Base-by-base conservation (phyloP, 2,797 vertebrate species). In the Rhadinocentrus ornatus region DNA sequence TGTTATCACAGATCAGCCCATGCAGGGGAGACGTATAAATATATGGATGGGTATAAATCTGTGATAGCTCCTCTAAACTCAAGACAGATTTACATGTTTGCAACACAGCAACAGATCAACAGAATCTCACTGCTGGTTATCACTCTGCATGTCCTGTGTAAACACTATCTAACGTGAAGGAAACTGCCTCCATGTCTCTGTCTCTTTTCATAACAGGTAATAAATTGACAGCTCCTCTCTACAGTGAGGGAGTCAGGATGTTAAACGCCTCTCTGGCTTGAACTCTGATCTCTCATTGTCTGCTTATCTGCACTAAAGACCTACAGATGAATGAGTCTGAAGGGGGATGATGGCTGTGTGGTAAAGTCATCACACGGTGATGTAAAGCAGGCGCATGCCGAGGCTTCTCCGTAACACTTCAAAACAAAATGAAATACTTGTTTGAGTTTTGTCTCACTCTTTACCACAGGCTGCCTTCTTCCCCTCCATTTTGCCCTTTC, bases 391-490 rank as follows among this genome's bases (percentile, higher is more conserved):
- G 64, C 80, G 18, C 80, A 82, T 18, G 66, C 58, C 4, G 73
- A 62, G 56, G 74, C 82, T 84, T 81, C 81, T 81, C 79, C 79
- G 53, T 66, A 57, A 57, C 69, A 85, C 80, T 87, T 91, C 76
- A 87, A 88, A 90, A 87, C 77, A 82, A 92, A 92, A 90, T 91
- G 69, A 92, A 93, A 92, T 83, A 86, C 85, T 86, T 82, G 76
- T 86, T 89, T 71, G 75, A 86, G 81, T 88, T 90, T 87, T 70
- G 67, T 74, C 81, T 86, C 48, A 8, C 66, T 75, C 76, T 71
- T 62, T 65, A 12, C 29, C 29, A 57, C 13, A 29, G 62, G 65
- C 65, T 29, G 50, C 73, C 76, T 83, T 86, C 62, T 67, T 66
- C 39, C 53, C 78, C 50, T 75, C 77, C 71, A 78, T 53, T 63